Percentiles rank a stretch among this genome's conserved stretches.
Conservation (phyloP, 2,888 invertebrate genomes). For the Chouioia cunea region DNA sequence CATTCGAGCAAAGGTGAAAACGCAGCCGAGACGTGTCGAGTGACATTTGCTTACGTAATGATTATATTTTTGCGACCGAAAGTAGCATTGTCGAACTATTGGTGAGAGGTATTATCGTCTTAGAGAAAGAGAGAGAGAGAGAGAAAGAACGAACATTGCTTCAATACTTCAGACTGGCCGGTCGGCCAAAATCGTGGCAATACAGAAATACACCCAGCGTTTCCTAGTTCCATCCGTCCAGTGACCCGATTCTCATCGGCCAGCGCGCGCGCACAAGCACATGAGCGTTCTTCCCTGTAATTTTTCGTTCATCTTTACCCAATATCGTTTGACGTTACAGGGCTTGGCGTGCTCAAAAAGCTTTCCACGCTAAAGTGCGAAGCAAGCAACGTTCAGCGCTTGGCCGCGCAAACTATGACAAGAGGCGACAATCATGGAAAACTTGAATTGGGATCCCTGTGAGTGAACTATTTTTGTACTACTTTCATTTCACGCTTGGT, state of each 20-base stretch:
- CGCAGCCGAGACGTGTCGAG: constrained; percentile 53
- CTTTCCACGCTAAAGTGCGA: not conserved
- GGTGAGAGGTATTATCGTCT: too few relatives aligned
- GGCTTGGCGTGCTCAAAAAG: too few relatives aligned
- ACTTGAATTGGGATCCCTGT: constrained; percentile 76
- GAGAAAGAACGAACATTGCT: constrained; percentile 42
- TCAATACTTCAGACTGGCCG: constrained; percentile 17
- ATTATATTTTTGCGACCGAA: constrained; percentile 54
- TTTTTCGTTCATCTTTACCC: not conserved
- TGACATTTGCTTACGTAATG: constrained; percentile 66
- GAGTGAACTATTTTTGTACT: constrained; percentile 55
- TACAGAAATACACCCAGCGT: constrained; percentile 27
- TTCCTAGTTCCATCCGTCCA: constrained; percentile 31
- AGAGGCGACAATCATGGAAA: constrained; percentile 72
- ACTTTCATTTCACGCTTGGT: not conserved
- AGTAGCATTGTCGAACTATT: constrained; percentile 42
- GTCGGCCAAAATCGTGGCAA: constrained; percentile 10
- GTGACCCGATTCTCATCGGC: constrained; percentile 49
- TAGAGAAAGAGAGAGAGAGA: too few relatives aligned
- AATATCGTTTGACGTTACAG: constrained; percentile 19
- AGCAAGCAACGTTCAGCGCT: constrained; percentile 24
- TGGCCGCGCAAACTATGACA: constrained; percentile 69
- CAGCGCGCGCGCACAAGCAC: constrained; percentile 19
- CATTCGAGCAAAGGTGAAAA: not conserved
- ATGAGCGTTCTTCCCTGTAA: not conserved